Evolutionary conservation across 2,888 invertebrate species (phyloP), one percentile per base, ranked within the genome.

Genomic region (Brachyopa scutellaris): DNA sequence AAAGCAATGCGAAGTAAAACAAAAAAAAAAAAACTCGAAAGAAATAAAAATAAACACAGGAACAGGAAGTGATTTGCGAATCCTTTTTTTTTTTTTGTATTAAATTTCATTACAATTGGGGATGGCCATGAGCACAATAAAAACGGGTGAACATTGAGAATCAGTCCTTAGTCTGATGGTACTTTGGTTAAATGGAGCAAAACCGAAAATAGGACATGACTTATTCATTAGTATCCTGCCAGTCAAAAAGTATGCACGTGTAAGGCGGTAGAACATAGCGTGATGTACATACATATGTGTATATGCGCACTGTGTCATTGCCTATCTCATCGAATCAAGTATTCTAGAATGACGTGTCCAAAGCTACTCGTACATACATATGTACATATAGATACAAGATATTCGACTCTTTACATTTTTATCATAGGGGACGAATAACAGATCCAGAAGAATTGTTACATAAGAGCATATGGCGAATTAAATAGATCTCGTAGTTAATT

Each of bases 181-280:
- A 6, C 11, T 21, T 23, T 33, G 40, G 36, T 59, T 17, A 21
- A 42, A 36, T 19, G n/a, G 31, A 17, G n/a, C 17, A 31, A 23
- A 61, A 26, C 59, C 55, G 49, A 47, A 79, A 51, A 57, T 51
- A 74, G 64, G 38, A 38, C 74, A 70, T 74, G 64, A 70, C 70
- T 80, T 80, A 80, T 80, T 74, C 69, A 80, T 59, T 57, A 69
- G 36, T 42, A 64, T 64, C 21, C 64, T 62, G 29, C 40, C 62
- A 51, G 13, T 49, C 33, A 38, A n/a, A n/a, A 78, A 49, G 26
- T 36, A 23, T 23, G 23, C 47, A 73, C 61, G 73, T 79, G 79
- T 31, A 53, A 17, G 51, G 19, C n/a, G 26, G 7, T 38, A n/a
- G n/a, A 47, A 4, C 33, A 40, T 19, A 61, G 31, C 21, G 31